Evolutionary conservation across 2,888 invertebrate species (phyloP), one percentile per base, ranked within the genome.

Genomic region (Caenorhabditis sulstoni): DNA sequence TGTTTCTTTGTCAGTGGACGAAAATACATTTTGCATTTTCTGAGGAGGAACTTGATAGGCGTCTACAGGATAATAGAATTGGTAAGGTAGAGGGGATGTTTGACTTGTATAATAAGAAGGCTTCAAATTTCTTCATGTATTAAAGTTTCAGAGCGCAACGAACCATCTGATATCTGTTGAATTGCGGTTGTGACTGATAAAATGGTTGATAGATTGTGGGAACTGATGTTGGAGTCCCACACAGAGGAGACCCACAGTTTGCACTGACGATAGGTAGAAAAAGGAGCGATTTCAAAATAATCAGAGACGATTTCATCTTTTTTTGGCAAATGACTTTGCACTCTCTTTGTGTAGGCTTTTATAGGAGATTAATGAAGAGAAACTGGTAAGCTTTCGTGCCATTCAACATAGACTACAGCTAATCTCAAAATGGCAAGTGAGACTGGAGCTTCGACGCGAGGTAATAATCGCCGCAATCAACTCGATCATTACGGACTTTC

Each of bases 351-450:
- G 41, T 37, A 41, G 3, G 35, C 41, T 68, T 75, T 76, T 76
- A 76, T 76, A 76, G 68, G 41, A 62, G 68, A 76, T 68, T 76
- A 76, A 29, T n/a, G 29, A 39, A 16, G n/a, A 22, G 9, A 57
- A 74, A 74, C 74, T 45, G 29, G 74, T 35, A 59, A 35, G 65
- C 4, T 74, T 65, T 74, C 16, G 23, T 71, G 53, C 61, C 61
- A 71, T 45, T 20, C 45, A 57, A 11, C 49, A 18, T 44, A 35
- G 39, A 61, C 53, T 50, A 61, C 22, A 22, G 64, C 23, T 73
- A 73, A 73, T 64, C 73, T 57, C 39, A 41, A 64, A 73, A 73
- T 73, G 49, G 44, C 41, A 37, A 37, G 29, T 29, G 7, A 29
- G 29, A 3, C 29, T 29, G 3, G 29, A 29, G 3, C 29, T 29